Evolutionary conservation across 2,888 invertebrate genomes (phyloP).

Genomic region (Volucella bombylans): DNA sequence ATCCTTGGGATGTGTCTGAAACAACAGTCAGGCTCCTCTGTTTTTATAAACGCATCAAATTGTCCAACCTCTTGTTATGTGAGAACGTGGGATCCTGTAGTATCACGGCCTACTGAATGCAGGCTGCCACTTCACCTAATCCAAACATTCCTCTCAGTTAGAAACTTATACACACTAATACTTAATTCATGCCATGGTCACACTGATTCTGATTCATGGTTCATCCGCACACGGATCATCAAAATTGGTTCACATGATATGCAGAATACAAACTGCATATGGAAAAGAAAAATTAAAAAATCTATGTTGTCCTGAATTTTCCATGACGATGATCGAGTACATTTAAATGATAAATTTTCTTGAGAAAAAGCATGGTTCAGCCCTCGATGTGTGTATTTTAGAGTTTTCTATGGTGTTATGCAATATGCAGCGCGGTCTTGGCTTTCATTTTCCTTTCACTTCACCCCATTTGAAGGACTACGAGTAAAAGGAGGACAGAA

Average conservation of each 20-base stretch:
- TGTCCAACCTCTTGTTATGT: too few species aligned
- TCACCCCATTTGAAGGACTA: neutral
- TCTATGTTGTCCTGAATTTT: slow-evolving; percentile 64
- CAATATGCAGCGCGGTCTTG: slow-evolving; percentile 35
- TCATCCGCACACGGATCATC: slow-evolving; percentile 41
- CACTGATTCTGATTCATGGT: slow-evolving; percentile 9
- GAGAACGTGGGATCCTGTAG: too few species aligned
- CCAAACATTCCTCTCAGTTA: too few species aligned
- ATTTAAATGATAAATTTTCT: slow-evolving; percentile 68
- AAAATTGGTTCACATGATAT: slow-evolving; percentile 34
- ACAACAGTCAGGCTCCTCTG: too few species aligned
- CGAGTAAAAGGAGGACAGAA: neutral
- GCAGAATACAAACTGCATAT: neutral
- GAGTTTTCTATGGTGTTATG: slow-evolving; percentile 36
- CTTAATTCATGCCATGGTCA: too few species aligned
- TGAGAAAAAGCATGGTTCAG: slow-evolving; percentile 30
- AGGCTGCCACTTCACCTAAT: too few species aligned
- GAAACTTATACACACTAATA: too few species aligned
- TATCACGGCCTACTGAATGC: too few species aligned
- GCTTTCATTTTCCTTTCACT: slow-evolving; percentile 34
- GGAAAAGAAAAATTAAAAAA: slow-evolving; percentile 18
- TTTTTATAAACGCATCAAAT: too few species aligned
- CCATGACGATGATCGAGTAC: slow-evolving; percentile 70
- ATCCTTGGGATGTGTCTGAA: too few species aligned
- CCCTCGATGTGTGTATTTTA: slow-evolving; percentile 7